Evolutionary conservation across 1,140 invertebrate genomes (phyloP).

Genomic region (Cecropterus lyciades): DNA sequence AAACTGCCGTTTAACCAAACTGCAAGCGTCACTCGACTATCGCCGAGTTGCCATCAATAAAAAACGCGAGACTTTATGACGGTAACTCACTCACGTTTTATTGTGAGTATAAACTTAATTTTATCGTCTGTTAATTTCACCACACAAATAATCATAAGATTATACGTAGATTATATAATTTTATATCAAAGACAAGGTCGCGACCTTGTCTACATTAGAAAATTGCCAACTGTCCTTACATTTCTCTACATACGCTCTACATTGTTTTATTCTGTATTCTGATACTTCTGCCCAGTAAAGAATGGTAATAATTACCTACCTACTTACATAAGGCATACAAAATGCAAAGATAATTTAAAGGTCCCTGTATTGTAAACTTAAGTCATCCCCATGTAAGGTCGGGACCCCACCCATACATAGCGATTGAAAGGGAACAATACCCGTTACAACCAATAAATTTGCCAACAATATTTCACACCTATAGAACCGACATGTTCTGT

Average conservation of each 20-base stretch:
- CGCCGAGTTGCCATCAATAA: constrained; percentile 79
- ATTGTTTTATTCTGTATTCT: not conserved
- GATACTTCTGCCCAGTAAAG: not conserved
- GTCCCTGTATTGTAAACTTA: constrained; percentile 34
- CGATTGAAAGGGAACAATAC: constrained; percentile 64
- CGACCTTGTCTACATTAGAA: constrained; percentile 30
- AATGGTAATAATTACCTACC: not conserved
- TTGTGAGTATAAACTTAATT: constrained; percentile 84
- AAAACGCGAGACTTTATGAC: constrained; percentile 84
- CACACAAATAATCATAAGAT: constrained; percentile 81
- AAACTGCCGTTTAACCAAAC: constrained; percentile 84
- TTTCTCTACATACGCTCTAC: constrained; percentile 18
- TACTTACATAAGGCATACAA: not conserved
- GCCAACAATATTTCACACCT: constrained; percentile 78
- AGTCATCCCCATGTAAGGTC: constrained; percentile 39
- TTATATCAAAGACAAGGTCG: constrained; percentile 70
- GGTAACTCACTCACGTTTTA: constrained; percentile 83
- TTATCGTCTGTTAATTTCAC: constrained; percentile 84
- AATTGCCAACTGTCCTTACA: not conserved
- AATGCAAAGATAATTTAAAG: constrained; percentile 23
- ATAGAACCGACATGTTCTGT: constrained; percentile 70
- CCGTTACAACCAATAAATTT: constrained; percentile 74
- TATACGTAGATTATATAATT: constrained; percentile 71
- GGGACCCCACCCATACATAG: constrained; percentile 50
- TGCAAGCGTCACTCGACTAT: constrained; percentile 81